Evolutionary conservation across 2,888 invertebrate genomes (phyloP), one percentile per base, ranked within the genome.

Genomic region (Teleiodes luculella): DNA sequence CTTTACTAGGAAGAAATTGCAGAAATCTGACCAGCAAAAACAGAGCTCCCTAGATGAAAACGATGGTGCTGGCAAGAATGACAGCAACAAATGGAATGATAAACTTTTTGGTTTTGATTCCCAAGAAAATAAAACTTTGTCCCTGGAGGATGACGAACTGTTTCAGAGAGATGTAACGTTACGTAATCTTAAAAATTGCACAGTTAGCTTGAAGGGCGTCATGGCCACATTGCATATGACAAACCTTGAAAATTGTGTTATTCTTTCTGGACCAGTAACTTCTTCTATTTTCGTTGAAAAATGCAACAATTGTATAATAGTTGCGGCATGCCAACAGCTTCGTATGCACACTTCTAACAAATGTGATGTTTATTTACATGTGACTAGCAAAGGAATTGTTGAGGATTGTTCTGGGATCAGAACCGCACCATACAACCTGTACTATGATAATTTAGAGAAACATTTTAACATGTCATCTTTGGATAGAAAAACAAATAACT

Each of bases 321-420:
- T 94, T 8, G 91, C 97, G 2, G 96, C 97, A 20, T 98, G 98
- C 79, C 98, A 99, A 75, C 98, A 99, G 73, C 86, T 98, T 48
- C 91, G 98, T 57, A 91, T 98, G 70, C 98, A 99, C 77, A 93
- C 94, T 53, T 96, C 97, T 0, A 84, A 77, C 8, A 90, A 93
- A 58, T 93, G 95, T 63, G 92, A 94, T 53, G 93, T 99, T 72
- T 98, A 97, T 80, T 87, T 98, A 61, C 97, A 98, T 78, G 97
- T 98, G 0, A 97, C 97, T 0, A 97, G 97, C 74, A 93, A 96
- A 74, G 97, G 97, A 0, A 98, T 99, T 57, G 96, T 99, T 65
- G 99, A 99, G 85, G 97, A 98, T 80, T 96, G 96, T 69, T 89
- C 87, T 11, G 87, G 92, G 41, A 93, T 98, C 39, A 86, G 91